A percentile compares a stretch with the other conserved stretches of the same genome.
These are phyloP conservation scores for Heliconius melpomene DNA, from an alignment of 1,140 invertebrate species.

Conservation along the genomic window DNA sequence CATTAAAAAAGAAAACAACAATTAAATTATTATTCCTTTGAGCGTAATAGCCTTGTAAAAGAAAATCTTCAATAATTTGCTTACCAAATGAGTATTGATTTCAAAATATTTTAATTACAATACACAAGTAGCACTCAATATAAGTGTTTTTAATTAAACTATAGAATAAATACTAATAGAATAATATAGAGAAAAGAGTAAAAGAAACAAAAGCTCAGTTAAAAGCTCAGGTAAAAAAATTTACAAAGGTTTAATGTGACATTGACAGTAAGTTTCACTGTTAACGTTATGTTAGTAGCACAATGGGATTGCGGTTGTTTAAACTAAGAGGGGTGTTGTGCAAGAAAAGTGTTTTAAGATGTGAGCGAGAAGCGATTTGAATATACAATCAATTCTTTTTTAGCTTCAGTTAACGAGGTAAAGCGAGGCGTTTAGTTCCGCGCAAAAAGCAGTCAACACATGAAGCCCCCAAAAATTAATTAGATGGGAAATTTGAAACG, in stretches of 20 bases:
- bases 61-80: not conserved
- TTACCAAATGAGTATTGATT: not conserved
- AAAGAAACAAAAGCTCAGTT: not conserved
- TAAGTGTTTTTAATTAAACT: constrained; percentile 2
- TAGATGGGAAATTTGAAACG: too few species aligned
- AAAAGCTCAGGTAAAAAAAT: not conserved
- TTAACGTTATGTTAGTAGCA: constrained; percentile 3
- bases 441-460: too few species aligned
- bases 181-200: not conserved
- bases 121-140: not conserved
- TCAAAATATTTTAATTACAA: constrained; percentile 7
- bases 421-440: too few species aligned
- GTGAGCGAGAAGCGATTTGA: not conserved
- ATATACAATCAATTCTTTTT: not conserved
- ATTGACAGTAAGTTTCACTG: constrained; percentile 12
- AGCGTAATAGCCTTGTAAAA: not conserved
- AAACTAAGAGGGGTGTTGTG: not conserved
- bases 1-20: not conserved
- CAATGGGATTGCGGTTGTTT: constrained; percentile 14
- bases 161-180: not conserved
- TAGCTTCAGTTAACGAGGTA: too few species aligned
- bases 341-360: not conserved
- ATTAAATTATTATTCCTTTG: not conserved
- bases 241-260: not conserved
- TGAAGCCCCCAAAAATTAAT: too few species aligned